phyloP scores from a whole-genome alignment of 2,797 vertebrate genomes.

The Macrochelys suwanniensis region DNA sequence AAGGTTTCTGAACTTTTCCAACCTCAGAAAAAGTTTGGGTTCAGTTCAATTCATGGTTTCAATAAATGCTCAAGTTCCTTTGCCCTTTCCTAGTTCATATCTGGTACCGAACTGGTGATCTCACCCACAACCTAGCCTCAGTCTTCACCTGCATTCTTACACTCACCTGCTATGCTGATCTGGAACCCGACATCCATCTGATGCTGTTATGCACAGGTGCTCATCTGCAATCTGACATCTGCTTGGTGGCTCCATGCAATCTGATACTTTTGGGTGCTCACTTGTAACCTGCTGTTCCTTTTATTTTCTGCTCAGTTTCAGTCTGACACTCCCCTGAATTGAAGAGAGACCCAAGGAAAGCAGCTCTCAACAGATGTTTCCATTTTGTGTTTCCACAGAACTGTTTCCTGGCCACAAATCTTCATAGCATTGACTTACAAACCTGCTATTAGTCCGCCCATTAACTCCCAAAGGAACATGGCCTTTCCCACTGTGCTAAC shows the following conservation, averaged over 20 bases:
- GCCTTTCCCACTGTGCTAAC: background rate
- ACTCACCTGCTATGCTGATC: background rate
- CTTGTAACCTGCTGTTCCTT: background rate
- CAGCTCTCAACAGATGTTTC: background rate
- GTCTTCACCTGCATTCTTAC: background rate
- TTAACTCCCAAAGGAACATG: background rate
- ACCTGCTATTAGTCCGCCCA: background rate
- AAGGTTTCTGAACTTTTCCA: background rate
- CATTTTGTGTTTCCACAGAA: background rate
- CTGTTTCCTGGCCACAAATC: background rate
- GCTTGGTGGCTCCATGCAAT: background rate
- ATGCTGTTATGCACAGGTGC: background rate
- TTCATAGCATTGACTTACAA: background rate
- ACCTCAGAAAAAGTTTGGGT: background rate
- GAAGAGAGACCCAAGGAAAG: background rate
- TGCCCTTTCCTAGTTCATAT: background rate
- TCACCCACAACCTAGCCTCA: rapidly evolving
- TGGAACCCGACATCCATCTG: background rate
- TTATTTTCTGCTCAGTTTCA: background rate
- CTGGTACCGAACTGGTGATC: rapidly evolving
- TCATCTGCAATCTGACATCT: background rate
- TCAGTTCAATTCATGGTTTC: background rate
- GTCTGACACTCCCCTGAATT: background rate
- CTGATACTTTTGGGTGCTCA: background rate
- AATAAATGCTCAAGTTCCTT: background rate